phyloP scores from a whole-genome alignment of 2,113 vertebrate species.

The Dicrurus megarhynchus region DNA sequence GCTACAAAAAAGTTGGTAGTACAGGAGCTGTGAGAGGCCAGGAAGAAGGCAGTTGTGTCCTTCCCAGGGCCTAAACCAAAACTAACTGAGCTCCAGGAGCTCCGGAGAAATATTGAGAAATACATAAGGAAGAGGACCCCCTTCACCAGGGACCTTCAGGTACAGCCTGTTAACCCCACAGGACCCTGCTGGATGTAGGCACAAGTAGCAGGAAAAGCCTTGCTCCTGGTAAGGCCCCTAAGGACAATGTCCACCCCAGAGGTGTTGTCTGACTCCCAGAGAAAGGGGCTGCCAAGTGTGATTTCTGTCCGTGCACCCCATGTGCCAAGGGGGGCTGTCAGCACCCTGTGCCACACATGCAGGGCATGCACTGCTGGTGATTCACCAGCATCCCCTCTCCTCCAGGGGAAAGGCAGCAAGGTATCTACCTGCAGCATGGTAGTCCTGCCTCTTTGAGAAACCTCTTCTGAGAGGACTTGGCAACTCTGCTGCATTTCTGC shows the following conservation, averaged over 20 bases:
- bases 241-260: fast-evolving
- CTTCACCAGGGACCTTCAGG: neutral
- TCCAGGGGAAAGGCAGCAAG: neutral
- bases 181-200: neutral
- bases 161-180: fast-evolving
- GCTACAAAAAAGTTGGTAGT: neutral
- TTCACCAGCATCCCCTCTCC: neutral
- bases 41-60: neutral
- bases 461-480: neutral
- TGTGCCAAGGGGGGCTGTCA: fast-evolving
- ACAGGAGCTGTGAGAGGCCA: neutral
- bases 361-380: neutral
- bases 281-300: neutral
- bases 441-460: neutral
- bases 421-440: neutral
- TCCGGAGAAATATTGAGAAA: neutral
- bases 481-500: neutral
- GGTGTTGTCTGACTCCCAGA: neutral
- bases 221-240: neutral
- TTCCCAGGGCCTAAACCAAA: neutral
- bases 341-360: fast-evolving
- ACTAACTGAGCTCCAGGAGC: neutral
- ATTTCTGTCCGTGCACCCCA: neutral
- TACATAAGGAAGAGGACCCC: neutral
- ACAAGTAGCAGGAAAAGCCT: neutral